These are phyloP conservation scores for Armadillidium nasatum DNA, from an alignment of 1,140 invertebrate species.

Conservation along the genomic window DNA sequence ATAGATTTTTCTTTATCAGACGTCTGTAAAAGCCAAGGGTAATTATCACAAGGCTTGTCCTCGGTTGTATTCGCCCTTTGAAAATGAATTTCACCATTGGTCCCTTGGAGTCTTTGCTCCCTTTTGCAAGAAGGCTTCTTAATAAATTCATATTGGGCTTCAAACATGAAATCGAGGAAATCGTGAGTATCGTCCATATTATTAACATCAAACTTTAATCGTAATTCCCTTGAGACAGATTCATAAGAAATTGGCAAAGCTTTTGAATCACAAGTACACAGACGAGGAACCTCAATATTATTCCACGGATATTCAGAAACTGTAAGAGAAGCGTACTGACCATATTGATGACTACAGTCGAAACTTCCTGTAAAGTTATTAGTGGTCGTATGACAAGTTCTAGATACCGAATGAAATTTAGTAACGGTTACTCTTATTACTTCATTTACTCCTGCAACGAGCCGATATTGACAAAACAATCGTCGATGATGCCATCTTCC, in stretches of 20 bases:
- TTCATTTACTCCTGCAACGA: conserved; percentile 36
- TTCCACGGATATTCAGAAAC: conserved; percentile 43
- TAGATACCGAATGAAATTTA: conserved; percentile 37
- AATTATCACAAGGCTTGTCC: conserved; percentile 41
- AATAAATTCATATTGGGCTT: conserved; percentile 57
- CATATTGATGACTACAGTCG: conserved; percentile 34
- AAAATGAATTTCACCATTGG: conserved; percentile 40
- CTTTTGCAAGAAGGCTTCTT: conserved; percentile 41
- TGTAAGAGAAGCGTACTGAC: conserved; percentile 37
- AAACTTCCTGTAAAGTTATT: conserved; percentile 41
- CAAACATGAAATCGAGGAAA: conserved; percentile 74
- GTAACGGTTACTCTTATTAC: conserved; percentile 39
- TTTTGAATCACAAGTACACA: conserved; percentile 64
- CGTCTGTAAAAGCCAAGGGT: conserved; percentile 43
- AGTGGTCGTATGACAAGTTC: conserved; percentile 40
- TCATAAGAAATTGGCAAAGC: conserved; percentile 62
- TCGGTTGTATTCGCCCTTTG: conserved; percentile 36
- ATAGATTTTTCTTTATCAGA: conserved; percentile 39
- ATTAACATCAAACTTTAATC: conserved; percentile 71
- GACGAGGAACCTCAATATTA: conserved; percentile 40
- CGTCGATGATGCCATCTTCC: conserved; percentile 37
- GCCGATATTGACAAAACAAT: conserved; percentile 39
- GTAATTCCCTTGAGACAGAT: conserved; percentile 67
- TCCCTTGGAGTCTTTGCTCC: conserved; percentile 39
- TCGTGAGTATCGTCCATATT: conserved; percentile 79